A percentile compares a stretch with the other conserved stretches of the same genome.
Conservation (phyloP, 2,888 invertebrate genomes). For the Sinelater perroti region DNA sequence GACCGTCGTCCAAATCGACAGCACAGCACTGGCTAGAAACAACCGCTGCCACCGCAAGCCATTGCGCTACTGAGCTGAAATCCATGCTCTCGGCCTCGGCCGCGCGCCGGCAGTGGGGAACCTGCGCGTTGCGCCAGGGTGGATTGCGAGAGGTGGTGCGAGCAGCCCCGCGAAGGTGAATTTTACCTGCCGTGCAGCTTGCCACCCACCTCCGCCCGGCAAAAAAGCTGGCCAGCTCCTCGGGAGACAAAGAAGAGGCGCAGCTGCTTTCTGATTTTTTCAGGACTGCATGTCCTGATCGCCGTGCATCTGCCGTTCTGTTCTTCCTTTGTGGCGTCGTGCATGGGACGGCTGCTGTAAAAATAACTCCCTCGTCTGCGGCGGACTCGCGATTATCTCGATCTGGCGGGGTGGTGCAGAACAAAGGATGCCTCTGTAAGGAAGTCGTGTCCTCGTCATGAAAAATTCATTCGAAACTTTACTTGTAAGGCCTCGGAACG, state of each 20-base stretch:
- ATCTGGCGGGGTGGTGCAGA: not conserved
- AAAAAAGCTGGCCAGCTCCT: slow-evolving; percentile 38
- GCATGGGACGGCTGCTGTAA: slow-evolving; percentile 7
- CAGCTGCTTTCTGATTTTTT: slow-evolving; percentile 42
- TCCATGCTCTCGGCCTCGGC: slow-evolving; percentile 16
- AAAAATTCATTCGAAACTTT: too few species aligned
- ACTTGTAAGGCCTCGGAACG: too few species aligned
- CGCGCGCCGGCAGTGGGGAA: slow-evolving; percentile 28
- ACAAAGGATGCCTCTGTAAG: not conserved
- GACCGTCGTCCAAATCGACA: slow-evolving; percentile 13
- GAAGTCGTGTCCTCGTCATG: too few species aligned
- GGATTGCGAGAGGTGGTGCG: slow-evolving; percentile 30
- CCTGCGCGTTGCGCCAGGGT: slow-evolving; percentile 37
- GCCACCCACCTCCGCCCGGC: slow-evolving; percentile 50
- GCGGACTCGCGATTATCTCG: not conserved
- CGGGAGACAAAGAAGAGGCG: slow-evolving; percentile 35
- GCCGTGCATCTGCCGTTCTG: slow-evolving; percentile 33
- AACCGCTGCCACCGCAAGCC: slow-evolving; percentile 26
- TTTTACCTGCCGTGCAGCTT: slow-evolving; percentile 51
- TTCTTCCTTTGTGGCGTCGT: slow-evolving; percentile 8
- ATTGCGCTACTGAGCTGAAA: slow-evolving; percentile 34
- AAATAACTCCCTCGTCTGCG: slow-evolving; percentile 14
- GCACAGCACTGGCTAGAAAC: slow-evolving; percentile 21
- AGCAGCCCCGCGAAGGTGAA: slow-evolving; percentile 43
- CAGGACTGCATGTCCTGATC: slow-evolving; percentile 35